Percentiles rank a stretch among this genome's conserved stretches.
These are phyloP conservation scores for Nasonia longicornis DNA, from an alignment of 1,140 invertebrate species.

Conservation along the genomic window DNA sequence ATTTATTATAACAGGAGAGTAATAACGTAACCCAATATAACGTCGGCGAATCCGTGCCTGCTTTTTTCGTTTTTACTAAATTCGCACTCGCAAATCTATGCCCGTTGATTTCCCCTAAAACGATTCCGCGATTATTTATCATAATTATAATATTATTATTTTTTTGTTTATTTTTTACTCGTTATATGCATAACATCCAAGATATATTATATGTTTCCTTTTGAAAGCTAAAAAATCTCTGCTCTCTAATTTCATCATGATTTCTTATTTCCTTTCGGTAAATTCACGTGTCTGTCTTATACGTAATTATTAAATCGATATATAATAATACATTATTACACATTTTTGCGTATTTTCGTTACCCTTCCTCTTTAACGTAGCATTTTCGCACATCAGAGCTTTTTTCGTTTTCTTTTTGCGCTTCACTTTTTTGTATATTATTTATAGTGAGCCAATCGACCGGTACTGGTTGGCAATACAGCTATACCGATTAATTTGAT, in stretches of 20 bases:
- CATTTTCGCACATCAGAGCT: neutral
- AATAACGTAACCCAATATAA: slow-evolving; percentile 2
- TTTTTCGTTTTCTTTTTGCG: neutral
- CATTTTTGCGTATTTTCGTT: neutral
- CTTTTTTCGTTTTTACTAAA: neutral
- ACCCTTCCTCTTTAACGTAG: neutral
- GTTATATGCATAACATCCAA: slow-evolving; percentile 15
- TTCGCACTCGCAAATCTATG: neutral
- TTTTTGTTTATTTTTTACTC: slow-evolving; percentile 2
- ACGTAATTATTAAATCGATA: slow-evolving; percentile 21
- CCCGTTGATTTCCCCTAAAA: neutral
- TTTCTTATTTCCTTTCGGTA: slow-evolving; percentile 11
- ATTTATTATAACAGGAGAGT: neutral
- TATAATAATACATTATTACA: neutral
- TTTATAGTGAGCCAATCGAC: neutral
- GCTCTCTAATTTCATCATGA: neutral
- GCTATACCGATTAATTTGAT: slow-evolving; percentile 14
- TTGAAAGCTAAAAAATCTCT: slow-evolving; percentile 31
- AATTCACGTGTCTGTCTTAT: neutral
- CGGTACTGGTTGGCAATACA: neutral
- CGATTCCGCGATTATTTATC: neutral
- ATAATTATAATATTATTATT: neutral
- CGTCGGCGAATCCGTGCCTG: neutral
- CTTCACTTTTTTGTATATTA: neutral
- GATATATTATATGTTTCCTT: slow-evolving; percentile 25